Evolutionary conservation across 2,113 vertebrate genomes (phyloP), one percentile per base, ranked within the genome.

Genomic region (Gallinago jamesoni): DNA sequence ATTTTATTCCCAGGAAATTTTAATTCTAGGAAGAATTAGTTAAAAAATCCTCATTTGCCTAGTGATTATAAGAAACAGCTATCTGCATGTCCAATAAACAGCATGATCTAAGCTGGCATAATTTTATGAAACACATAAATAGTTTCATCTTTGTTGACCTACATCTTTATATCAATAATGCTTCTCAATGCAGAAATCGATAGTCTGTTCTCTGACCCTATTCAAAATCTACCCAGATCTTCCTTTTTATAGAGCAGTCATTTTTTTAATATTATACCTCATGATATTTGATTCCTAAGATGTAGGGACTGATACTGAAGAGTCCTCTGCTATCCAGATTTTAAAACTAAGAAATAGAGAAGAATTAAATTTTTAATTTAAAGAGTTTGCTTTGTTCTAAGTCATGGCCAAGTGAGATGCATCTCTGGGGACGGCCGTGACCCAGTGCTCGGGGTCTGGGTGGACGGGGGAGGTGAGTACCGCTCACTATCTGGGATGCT

Each of bases 351-450:
- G 28, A 77, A 39, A 47, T 20, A 5, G 78, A 53, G 50, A 83
- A 69, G 13, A 52, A 18, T 14, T 41, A 22, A 59, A 57, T 28
- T 47, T 64, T 28, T 59, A 55, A 28, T 86, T 81, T 70, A 33
- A 60, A 62, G 30, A 48, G 33, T 72, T 60, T 66, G 7, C 39
- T 66, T 66, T 53, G 7, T 31, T 82, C 33, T 47, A n/a, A 59
- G 27, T 43, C 19, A 55, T 3, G 14, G 14, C 9, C 9, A 64
- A 55, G 30, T 39, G 45, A 66, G 17, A 39, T 27, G 7, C 62
- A 41, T 48, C 47, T 55, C 35, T 24, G 23, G 35, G 77, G 41
- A 37, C 0, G 3, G 15, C 62, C 1, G 0, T 3, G 28, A 47
- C 45, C 7, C 16, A 6, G 53, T 21, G 19, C 39, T 48, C 0